Base-by-base conservation (phyloP, 1,140 invertebrate species). In the Lordiphosa stackelbergi region DNA sequence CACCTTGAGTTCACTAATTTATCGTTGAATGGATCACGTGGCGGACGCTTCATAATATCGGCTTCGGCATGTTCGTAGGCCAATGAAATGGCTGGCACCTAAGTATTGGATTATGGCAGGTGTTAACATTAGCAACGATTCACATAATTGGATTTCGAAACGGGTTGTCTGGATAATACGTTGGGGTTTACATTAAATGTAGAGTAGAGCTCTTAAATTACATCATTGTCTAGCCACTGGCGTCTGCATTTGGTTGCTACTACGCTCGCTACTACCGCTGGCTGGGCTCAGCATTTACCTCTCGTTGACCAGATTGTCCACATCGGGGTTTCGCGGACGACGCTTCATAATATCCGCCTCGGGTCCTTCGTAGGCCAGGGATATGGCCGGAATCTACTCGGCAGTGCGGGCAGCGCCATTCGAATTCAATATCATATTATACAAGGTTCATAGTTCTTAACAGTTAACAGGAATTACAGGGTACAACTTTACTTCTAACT, bases 321-420 rank as follows among this genome's bases (percentile, higher is more conserved):
- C 92, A 84, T 93, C 92, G 54, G 98, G 97, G 91, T 99, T 95
- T 89, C 98, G 93, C 75, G 98, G 98, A 79, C 93, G 93, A 77
- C 98, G 93, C 92, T 99, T 99, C 98, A 99, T 99, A 89, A 99
- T 99, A 90, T 99, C 98, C 71, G 95, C 95, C 89, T 99, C 98
- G 53, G 98, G 95, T 89, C 94, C 92, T 92, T 99, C 98, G 90
- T 99, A 99, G 78, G 98, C 98, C 88, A 99, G 92, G 59, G 98
- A 98, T 90, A 99, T 99, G 78, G 98, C 98, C 84, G 98, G 98
- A 81, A 98, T 93, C 95, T 97, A 71, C 53, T 48, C 47, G 53
- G 49, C 64, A 57, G 22, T 24, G 22, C 22, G 22, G 22, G 22
- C 28, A 31, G 28, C 28, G 28, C 28, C 8, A 31, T 40, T 45